phyloP scores from a whole-genome alignment of 2,888 invertebrate species.

The Lagria hirta region DNA sequence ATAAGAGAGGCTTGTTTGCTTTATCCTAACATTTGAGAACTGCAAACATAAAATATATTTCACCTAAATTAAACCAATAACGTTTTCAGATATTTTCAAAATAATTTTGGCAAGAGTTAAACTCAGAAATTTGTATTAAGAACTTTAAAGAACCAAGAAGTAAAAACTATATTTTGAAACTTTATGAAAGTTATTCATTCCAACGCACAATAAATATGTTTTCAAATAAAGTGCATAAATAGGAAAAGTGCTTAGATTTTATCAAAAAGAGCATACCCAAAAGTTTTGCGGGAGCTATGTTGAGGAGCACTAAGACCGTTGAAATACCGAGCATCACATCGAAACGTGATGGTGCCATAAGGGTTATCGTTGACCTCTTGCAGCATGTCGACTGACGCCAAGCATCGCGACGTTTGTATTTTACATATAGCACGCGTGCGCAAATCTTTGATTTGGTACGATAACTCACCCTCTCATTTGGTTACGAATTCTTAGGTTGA shows the following conservation, averaged over 20 bases:
- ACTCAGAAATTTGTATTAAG: too few species aligned
- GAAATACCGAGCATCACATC: constrained; percentile 33
- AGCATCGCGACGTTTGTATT: constrained; percentile 32
- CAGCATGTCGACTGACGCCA: constrained; percentile 45
- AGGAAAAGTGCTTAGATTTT: too few species aligned
- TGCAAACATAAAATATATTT: constrained; percentile 20
- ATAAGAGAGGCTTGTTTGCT: too few species aligned
- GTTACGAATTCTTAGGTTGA: too few species aligned
- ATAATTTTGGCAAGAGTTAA: too few species aligned
- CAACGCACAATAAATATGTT: too few species aligned
- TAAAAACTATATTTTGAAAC: too few species aligned
- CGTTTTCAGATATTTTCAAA: constrained; percentile 5
- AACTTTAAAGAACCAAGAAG: too few species aligned
- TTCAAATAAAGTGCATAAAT: too few species aligned
- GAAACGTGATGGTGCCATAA: constrained; percentile 36
- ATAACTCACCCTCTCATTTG: constrained; percentile 17
- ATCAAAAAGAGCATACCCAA: constrained; percentile 24
- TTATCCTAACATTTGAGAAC: constrained; percentile 14
- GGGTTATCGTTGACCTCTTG: constrained; percentile 34
- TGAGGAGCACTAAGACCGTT: constrained; percentile 23
- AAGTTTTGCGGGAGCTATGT: constrained; percentile 15
- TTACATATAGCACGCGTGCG: constrained; percentile 28
- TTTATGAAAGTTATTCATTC: too few species aligned
- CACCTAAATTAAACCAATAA: constrained; percentile 17
- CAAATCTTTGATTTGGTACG: constrained; percentile 34